Percentiles rank a stretch among this genome's conserved stretches.
Evolutionary conservation across 2,113 vertebrate species (phyloP).

Genomic region (Brachypteracias leptosomus): DNA sequence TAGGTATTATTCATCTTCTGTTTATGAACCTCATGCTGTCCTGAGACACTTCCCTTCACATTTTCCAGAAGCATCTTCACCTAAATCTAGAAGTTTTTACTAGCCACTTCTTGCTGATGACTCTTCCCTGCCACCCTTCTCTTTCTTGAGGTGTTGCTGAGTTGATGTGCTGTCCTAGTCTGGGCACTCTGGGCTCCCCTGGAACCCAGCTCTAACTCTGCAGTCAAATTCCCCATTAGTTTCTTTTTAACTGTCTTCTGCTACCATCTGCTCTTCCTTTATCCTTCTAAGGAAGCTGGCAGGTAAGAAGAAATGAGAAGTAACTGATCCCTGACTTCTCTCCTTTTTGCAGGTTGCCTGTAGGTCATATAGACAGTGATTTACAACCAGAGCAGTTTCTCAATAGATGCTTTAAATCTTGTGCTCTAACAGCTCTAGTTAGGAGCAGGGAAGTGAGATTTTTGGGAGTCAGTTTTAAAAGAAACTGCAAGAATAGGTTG

Average conservation of each 20-base stretch:
- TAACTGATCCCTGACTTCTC: neutral
- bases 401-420: neutral
- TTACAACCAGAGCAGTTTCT: neutral
- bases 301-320: neutral
- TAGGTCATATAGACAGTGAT: neutral
- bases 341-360: neutral
- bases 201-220: neutral
- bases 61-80: neutral
- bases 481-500: neutral
- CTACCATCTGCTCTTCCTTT: neutral
- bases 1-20: neutral
- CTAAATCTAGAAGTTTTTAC: neutral
- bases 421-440: neutral
- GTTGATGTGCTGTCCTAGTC: neutral
- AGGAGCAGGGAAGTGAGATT: neutral
- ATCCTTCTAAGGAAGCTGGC: neutral
- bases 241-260: neutral
- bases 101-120: neutral
- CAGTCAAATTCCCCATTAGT: neutral
- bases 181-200: neutral
- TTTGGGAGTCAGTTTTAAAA: neutral
- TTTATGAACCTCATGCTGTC: neutral
- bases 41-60: neutral
- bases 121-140: neutral
- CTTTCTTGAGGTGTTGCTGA: neutral